Base-by-base conservation (phyloP, 2,888 invertebrate species). In the Palloptera scutellata region DNA sequence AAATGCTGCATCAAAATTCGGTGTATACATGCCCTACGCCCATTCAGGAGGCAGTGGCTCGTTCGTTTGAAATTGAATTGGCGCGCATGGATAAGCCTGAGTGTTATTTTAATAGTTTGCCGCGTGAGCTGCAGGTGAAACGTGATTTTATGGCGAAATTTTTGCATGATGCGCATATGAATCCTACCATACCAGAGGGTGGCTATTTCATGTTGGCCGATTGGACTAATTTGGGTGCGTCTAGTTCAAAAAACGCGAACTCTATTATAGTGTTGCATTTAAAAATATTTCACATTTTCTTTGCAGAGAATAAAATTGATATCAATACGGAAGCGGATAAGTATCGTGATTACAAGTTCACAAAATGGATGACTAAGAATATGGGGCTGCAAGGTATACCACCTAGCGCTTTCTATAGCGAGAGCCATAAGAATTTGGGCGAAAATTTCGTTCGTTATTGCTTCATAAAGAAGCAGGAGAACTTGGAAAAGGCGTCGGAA, bases 161-260 rank as follows among this genome's bases (percentile, higher is more conserved):
- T 70, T 86, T 96, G 30, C 82, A 78, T 4, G 92, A 94, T 12
- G 91, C 91, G 64, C 97, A 96, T 0, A 94, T 98, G 91, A 89
- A 89, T 51, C 96, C 98, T 0, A 94, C 94, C 0, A 86, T 97
- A 66, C 99, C 99, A 0, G 96, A 98, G 76, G 97, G 96, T 3
- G 98, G 99, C 0, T 99, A 98, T 86, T 99, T 99, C 81, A 92
- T 99, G 88, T 83, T 99, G 62, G 97, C 97, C 1, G 96, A 99
- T 85, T 97, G 95, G 91, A 90, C 92, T 11, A 86, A 89, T 6
- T 84, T 96, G 71, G 89, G 92, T 91, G 81, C 11, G 43, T 58
- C n/a, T 17, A 51, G 57, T 42, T 15, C 48, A 43, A 5, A 42
- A 55, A 30, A 30, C 6, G 2, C 6, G 30, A 30, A 30, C 30